These are phyloP conservation scores for Anagyrus pseudococci DNA, from an alignment of 2,888 invertebrate species.

Conservation along the genomic window DNA sequence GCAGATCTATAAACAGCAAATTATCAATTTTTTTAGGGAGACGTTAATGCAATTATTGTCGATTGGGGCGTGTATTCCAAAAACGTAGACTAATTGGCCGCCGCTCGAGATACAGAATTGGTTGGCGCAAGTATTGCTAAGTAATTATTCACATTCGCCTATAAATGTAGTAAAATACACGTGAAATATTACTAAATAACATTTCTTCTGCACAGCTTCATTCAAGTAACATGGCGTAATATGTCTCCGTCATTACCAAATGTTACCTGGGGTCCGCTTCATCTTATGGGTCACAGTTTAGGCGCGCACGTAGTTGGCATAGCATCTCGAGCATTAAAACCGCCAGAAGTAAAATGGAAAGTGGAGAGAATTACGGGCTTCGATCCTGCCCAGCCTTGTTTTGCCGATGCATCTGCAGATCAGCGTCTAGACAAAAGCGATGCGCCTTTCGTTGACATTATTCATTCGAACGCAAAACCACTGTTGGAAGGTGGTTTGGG, in stretches of 20 bases:
- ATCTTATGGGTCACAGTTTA: slow-evolving; percentile 70
- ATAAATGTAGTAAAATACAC: neutral
- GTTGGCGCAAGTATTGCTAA: slow-evolving; percentile 66
- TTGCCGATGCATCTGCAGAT: slow-evolving; percentile 60
- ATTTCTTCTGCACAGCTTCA: neutral
- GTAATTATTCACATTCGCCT: slow-evolving; percentile 50
- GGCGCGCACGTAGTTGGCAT: slow-evolving; percentile 71
- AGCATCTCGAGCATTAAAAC: slow-evolving; percentile 64
- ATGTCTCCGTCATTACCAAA: neutral
- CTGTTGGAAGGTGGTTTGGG: slow-evolving; percentile 67
- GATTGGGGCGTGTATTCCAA: slow-evolving; percentile 72
- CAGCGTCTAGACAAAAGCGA: slow-evolving; percentile 67
- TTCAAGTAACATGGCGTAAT: neutral
- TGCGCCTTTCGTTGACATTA: slow-evolving; percentile 70
- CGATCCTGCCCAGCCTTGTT: slow-evolving; percentile 73
- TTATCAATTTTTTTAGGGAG: slow-evolving; percentile 58
- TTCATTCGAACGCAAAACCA: slow-evolving; percentile 69
- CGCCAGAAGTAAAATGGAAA: slow-evolving; percentile 51
- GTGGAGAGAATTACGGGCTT: slow-evolving; percentile 63
- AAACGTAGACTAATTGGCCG: slow-evolving; percentile 69
- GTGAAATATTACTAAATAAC: neutral
- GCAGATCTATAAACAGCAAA: neutral
- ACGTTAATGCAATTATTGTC: slow-evolving; percentile 70
- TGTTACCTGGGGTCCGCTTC: slow-evolving; percentile 56
- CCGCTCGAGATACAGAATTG: slow-evolving; percentile 67